Evolutionary conservation across 2,888 invertebrate species (phyloP).

Genomic region (Villa cingulata): DNA sequence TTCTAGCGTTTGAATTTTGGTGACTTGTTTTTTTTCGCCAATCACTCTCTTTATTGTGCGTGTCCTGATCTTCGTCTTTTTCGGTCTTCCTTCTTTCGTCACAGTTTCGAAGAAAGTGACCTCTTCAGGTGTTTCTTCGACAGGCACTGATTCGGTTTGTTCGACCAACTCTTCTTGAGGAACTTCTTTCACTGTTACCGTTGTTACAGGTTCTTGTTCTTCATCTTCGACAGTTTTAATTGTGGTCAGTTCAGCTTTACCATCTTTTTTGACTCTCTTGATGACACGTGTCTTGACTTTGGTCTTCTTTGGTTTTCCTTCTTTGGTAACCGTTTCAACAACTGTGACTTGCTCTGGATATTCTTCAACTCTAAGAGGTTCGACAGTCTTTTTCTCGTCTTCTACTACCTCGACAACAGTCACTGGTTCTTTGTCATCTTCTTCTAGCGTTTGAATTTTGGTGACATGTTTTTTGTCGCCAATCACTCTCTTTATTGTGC

Average conservation of each 20-base stretch:
- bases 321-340: constrained; percentile 22
- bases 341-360: constrained; percentile 27
- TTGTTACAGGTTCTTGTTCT: constrained; percentile 24
- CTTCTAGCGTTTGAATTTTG: constrained; percentile 23
- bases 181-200: constrained; percentile 27
- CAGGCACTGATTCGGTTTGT: constrained; percentile 16
- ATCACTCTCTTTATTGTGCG: constrained; percentile 14
- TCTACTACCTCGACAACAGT: constrained; percentile 23
- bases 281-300: constrained; percentile 23
- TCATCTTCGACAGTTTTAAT: constrained; percentile 29
- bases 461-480: constrained; percentile 31
- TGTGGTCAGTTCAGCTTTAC: constrained; percentile 30
- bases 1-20: constrained; percentile 29
- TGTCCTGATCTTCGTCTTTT: constrained; percentile 19
- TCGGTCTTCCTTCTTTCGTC: constrained; percentile 23
- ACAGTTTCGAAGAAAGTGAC: constrained; percentile 14
- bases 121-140: constrained; percentile 27
- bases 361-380: constrained; percentile 7
- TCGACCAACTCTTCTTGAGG: constrained; percentile 13
- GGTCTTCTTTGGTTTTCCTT: constrained; percentile 17
- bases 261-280: constrained; percentile 15
- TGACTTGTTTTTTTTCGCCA: constrained; percentile 26
- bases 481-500: constrained; percentile 16
- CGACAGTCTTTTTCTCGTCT: constrained; percentile 14
- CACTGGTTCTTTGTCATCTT: constrained; percentile 23